phyloP scores from a whole-genome alignment of 2,797 vertebrate species.

The Mus caroli region DNA sequence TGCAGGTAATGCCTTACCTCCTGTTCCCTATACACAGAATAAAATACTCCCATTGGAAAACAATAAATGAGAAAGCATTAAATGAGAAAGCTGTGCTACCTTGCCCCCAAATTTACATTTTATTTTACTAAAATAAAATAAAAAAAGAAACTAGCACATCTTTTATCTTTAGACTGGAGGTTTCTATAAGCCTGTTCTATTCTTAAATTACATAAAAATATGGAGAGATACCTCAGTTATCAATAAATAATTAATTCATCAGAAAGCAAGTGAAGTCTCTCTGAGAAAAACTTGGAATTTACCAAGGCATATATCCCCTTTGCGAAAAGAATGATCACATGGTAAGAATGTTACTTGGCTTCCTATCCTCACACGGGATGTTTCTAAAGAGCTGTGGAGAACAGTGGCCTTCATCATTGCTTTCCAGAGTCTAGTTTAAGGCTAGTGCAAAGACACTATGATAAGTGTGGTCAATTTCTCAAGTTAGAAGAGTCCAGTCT shows the following conservation, averaged over 20 bases:
- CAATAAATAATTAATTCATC: slow-evolving; percentile 27
- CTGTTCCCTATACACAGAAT: neutral
- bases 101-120: neutral
- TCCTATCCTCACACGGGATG: neutral
- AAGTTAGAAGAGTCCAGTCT: neutral
- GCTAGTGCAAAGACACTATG: neutral
- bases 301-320: neutral
- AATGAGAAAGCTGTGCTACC: neutral
- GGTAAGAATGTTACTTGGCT: neutral
- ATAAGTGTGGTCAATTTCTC: neutral
- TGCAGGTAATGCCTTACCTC: neutral
- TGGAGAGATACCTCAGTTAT: neutral
- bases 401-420: neutral
- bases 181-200: neutral
- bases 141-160: neutral
- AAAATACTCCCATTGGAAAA: neutral
- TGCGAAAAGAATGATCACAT: neutral
- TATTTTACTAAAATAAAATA: slow-evolving; percentile 36
- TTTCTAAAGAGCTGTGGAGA: neutral
- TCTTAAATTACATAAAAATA: slow-evolving; percentile 21
- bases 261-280: neutral
- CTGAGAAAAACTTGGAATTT: slow-evolving; percentile 17
- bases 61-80: neutral
- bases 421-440: neutral
- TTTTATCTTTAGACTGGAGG: neutral